Evolutionary conservation across 2,797 vertebrate genomes (phyloP).

Genomic region (Amblyraja radiata): DNA sequence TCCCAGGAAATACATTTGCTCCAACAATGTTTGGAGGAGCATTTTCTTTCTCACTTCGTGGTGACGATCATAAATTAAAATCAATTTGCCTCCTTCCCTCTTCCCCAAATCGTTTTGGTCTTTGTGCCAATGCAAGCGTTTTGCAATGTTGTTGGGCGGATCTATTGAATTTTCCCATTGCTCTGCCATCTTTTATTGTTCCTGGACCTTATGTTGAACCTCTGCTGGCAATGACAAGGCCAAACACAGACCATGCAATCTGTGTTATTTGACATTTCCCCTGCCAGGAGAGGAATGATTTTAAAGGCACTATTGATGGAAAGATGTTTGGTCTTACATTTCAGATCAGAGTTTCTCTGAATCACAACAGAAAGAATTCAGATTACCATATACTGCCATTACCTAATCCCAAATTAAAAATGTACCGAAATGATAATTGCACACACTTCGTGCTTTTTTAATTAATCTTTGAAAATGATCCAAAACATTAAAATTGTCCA

Average conservation of each 20-base stretch:
- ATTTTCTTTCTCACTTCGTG: constrained; percentile 9
- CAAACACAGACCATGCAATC: not conserved
- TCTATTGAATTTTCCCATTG: not conserved
- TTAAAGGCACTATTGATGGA: not conserved
- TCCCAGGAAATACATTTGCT: not conserved
- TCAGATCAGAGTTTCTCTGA: not conserved
- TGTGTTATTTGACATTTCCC: not conserved
- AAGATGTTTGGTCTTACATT: not conserved
- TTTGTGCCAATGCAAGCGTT: not conserved
- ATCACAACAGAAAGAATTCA: not conserved
- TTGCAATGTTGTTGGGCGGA: not conserved
- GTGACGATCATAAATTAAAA: not conserved
- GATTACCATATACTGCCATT: not conserved
- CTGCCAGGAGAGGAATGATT: not conserved
- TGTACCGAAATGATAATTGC: constrained; percentile 12
- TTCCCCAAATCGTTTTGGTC: not conserved
- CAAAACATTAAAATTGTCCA: not conserved
- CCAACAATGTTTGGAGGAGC: not conserved
- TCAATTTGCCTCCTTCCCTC: constrained; percentile 11
- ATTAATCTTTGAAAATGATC: constrained; percentile 28
- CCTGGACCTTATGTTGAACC: not conserved
- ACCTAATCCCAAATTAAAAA: not conserved
- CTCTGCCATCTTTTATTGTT: not conserved
- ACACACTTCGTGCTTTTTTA: not conserved
- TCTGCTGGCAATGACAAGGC: not conserved